phyloP scores from a whole-genome alignment of 2,113 vertebrate species.

The Nematolebias whitei region DNA sequence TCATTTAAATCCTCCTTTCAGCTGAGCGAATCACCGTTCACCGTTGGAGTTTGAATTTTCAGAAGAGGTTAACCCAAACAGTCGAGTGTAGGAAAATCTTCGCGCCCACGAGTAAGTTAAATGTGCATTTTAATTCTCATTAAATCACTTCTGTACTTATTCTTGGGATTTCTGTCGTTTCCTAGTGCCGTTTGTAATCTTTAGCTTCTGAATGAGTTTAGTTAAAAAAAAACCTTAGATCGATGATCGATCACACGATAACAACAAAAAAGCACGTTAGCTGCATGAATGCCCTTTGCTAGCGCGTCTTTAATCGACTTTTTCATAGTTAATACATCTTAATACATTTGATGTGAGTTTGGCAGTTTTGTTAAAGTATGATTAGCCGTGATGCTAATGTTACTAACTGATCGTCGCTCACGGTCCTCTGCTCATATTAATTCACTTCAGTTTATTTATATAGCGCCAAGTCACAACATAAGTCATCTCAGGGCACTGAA shows the following conservation, averaged over 20 bases:
- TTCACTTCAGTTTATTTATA: too few relatives aligned
- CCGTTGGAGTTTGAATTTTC: slow-evolving; percentile 69
- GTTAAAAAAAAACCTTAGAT: neutral
- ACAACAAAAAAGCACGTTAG: neutral
- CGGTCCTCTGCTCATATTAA: too few relatives aligned
- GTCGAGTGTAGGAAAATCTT: slow-evolving; percentile 6
- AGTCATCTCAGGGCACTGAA: too few relatives aligned
- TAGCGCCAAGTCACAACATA: too few relatives aligned
- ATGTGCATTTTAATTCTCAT: rapidly evolving
- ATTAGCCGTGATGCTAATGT: neutral
- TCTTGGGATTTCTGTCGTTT: neutral
- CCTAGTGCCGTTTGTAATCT: neutral
- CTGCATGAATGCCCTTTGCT: neutral
- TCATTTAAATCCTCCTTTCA: slow-evolving; percentile 16
- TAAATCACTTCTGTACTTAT: neutral
- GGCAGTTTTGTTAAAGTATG: neutral
- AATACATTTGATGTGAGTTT: neutral
- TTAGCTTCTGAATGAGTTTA: neutral
- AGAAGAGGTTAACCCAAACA: slow-evolving; percentile 16
- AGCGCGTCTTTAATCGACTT: too few relatives aligned
- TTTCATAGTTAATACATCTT: too few relatives aligned
- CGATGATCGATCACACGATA: too few relatives aligned
- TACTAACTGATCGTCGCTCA: neutral
- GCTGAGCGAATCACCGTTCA: neutral
- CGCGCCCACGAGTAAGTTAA: slow-evolving; percentile 71